Evolutionary conservation across 2,797 vertebrate species (phyloP).

Genomic region (Hydrophis major): DNA sequence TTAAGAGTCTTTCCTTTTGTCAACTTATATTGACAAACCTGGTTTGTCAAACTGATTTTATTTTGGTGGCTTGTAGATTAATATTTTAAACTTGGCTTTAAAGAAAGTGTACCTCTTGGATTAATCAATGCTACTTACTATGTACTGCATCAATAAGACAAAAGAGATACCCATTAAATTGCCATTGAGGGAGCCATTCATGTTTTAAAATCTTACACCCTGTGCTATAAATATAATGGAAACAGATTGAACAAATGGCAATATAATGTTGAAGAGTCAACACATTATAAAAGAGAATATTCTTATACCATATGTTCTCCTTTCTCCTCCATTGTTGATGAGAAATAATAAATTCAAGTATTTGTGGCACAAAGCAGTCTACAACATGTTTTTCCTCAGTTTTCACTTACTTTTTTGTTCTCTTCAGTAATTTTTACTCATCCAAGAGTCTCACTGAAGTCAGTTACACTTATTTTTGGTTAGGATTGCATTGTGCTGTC

Average conservation of each 20-base stretch:
- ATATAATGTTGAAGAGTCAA: conserved; percentile 11
- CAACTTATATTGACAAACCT: not conserved
- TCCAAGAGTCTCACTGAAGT: not conserved
- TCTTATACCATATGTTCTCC: not conserved
- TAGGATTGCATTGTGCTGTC: not conserved
- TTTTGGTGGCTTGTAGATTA: not conserved
- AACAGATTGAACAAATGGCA: not conserved
- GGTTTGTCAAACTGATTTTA: not conserved
- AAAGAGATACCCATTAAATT: not conserved
- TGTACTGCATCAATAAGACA: not conserved
- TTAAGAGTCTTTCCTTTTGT: not conserved
- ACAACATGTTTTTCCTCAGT: not conserved
- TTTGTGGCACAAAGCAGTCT: not conserved
- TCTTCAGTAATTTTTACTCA: not conserved
- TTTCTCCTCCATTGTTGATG: not conserved
- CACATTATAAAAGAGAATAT: conserved; percentile 1
- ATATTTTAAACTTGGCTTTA: not conserved
- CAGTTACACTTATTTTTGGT: not conserved
- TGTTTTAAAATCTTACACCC: not conserved
- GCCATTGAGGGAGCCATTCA: not conserved
- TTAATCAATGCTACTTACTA: not conserved
- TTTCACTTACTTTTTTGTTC: not conserved
- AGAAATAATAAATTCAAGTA: not conserved
- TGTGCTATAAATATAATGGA: not conserved
- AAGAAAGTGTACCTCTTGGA: not conserved